Conservation (phyloP, 2,888 invertebrate species). For the Apamea monoglypha region DNA sequence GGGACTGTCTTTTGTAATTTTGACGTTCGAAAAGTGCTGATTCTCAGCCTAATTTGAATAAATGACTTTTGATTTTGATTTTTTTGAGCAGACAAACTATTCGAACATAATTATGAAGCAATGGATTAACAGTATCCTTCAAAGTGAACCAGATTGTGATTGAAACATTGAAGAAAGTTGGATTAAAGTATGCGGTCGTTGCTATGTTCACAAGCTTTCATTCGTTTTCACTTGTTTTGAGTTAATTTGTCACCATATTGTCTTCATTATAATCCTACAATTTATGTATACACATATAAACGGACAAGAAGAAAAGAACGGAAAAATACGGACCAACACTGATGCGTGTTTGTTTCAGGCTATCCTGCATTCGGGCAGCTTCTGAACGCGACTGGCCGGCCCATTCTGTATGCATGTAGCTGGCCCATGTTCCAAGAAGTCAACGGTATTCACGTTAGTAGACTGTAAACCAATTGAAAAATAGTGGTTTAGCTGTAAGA, state of each 20-base stretch:
- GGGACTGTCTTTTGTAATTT: no score
- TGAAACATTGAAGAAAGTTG: no score
- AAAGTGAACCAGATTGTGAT: no score
- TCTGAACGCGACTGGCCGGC: constrained; percentile 93
- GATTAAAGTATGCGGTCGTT: no score
- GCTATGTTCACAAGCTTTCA: no score
- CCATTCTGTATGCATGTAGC: constrained; percentile 95
- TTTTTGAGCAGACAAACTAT: no score
- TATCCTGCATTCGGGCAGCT: constrained; percentile 93
- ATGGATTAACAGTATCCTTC: no score
- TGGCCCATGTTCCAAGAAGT: constrained; percentile 95
- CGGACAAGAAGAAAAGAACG: background rate
- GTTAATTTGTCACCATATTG: background rate
- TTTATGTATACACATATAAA: background rate
- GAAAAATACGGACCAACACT: background rate
- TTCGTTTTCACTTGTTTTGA: no score
- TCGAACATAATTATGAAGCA: no score
- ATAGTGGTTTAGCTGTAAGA: background rate
- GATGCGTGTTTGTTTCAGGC: constrained; percentile 82
- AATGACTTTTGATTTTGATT: no score
- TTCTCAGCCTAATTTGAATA: no score
- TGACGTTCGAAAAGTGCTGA: no score
- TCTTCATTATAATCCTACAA: background rate
- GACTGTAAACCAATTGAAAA: background rate
- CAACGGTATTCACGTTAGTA: constrained; percentile 70